Evolutionary conservation across 2,888 invertebrate species (phyloP).

Genomic region (Leuctra nigra): DNA sequence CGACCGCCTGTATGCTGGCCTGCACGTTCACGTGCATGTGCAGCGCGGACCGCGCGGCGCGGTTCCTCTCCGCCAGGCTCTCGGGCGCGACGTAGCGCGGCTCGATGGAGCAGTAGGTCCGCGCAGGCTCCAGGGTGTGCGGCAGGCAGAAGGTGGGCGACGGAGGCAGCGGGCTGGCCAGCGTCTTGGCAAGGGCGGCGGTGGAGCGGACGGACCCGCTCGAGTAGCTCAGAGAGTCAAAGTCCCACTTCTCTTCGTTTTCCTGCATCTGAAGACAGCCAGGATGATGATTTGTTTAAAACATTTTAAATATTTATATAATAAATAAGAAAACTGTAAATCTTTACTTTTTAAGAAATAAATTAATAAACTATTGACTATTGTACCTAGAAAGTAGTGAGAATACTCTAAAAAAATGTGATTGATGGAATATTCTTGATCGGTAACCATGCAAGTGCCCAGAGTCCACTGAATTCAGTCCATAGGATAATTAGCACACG

Average conservation of each 20-base stretch:
- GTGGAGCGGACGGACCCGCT: background rate
- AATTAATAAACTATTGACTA: no score
- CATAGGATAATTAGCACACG: no score
- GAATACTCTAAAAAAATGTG: no score
- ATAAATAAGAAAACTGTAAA: no score
- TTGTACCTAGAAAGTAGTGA: no score
- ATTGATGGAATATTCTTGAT: no score
- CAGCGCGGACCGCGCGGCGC: conserved; percentile 30
- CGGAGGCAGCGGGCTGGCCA: background rate
- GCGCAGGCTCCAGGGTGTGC: conserved; percentile 27
- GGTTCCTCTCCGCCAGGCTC: conserved; percentile 36
- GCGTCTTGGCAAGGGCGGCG: background rate
- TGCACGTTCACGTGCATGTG: conserved; percentile 23
- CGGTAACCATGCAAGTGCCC: no score
- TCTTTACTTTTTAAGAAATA: no score
- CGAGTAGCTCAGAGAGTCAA: conserved; percentile 9
- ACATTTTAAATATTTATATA: no score
- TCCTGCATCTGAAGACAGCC: background rate
- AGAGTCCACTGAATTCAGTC: no score
- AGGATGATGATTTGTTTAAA: background rate
- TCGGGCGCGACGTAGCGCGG: conserved; percentile 37
- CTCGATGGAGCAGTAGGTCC: conserved; percentile 35
- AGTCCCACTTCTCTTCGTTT: conserved; percentile 7
- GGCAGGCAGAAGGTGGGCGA: background rate
- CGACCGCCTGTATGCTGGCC: conserved; percentile 17